Conservation (phyloP, 2,888 invertebrate species). For the Helleia helle region DNA sequence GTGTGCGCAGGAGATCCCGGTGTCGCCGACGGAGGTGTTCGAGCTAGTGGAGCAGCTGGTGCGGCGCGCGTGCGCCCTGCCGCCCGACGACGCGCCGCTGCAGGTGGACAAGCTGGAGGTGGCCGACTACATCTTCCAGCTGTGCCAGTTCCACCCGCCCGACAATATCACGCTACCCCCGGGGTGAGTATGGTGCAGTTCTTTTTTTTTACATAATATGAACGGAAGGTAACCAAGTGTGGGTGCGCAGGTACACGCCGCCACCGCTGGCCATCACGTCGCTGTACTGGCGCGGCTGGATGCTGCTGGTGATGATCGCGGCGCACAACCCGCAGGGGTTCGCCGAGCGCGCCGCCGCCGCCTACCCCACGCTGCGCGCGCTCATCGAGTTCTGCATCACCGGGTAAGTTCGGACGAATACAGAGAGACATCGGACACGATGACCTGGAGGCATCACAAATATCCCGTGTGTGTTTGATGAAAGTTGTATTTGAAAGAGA, state of each 20-base stretch:
- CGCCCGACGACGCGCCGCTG: conserved; percentile 81
- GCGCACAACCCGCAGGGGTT: conserved; percentile 94
- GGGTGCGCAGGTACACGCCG: no score
- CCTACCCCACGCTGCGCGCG: conserved; percentile 91
- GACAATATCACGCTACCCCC: conserved; percentile 91
- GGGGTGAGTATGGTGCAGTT: no score
- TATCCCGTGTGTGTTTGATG: no score
- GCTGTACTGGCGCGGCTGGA: conserved; percentile 96
- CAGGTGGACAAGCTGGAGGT: conserved; percentile 87
- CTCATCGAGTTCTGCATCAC: conserved; percentile 98
- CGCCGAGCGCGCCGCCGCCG: conserved; percentile 89
- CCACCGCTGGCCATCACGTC: conserved; percentile 93
- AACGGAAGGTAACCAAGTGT: no score
- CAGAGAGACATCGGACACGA: no score
- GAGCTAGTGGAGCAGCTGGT: conserved; percentile 91
- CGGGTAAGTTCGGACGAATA: no score
- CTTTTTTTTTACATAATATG: no score
- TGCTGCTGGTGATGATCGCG: conserved; percentile 83
- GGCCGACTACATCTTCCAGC: conserved; percentile 90
- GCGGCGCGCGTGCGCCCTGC: conserved; percentile 86
- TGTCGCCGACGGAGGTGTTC: conserved; percentile 86
- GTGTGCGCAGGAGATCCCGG: conserved; percentile 83
- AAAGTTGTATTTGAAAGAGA: no score
- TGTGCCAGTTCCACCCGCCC: conserved; percentile 93
- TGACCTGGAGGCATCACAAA: no score